A percentile compares a stretch with the other conserved stretches of the same genome.
Conservation (phyloP, 1,140 invertebrate species). For the Centruroides vittatus region DNA sequence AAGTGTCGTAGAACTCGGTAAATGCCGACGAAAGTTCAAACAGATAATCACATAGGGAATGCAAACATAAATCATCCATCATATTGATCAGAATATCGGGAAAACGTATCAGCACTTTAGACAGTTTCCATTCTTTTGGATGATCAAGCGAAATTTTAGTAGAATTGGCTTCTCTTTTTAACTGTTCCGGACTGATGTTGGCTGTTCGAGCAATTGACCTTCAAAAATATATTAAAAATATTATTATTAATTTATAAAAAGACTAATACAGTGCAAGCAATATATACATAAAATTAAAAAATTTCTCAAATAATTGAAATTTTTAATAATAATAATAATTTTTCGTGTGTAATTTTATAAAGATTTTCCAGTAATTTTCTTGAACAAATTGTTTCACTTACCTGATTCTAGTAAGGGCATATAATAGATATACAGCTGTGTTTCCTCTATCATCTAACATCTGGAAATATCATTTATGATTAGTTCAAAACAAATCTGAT, state of each 20-base stretch:
- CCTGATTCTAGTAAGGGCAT: conserved; percentile 85
- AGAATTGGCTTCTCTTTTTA: conserved; percentile 38
- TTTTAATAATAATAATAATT: too few relatives aligned
- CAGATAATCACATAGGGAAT: conserved; percentile 86
- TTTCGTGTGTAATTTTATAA: too few relatives aligned
- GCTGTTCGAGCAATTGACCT: conserved; percentile 60
- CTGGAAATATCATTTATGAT: conserved; percentile 37
- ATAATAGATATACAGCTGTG: conserved; percentile 94
- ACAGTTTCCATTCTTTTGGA: conserved; percentile 89
- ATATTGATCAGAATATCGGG: conserved; percentile 76
- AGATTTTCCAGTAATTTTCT: conserved; percentile 17
- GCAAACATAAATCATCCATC: conserved; percentile 67
- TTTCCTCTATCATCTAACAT: conserved; percentile 99
- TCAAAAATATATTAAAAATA: neutral
- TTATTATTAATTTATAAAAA: too few relatives aligned
- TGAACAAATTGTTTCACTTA: conserved; percentile 33
- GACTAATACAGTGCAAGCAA: too few relatives aligned
- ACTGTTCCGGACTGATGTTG: conserved; percentile 42
- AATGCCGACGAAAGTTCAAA: conserved; percentile 89
- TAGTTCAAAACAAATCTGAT: too few relatives aligned
- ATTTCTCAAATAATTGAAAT: too few relatives aligned
- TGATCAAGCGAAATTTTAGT: conserved; percentile 58
- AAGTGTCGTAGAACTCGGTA: conserved; percentile 91
- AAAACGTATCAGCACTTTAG: conserved; percentile 57
- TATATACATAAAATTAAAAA: too few relatives aligned